phyloP scores from a whole-genome alignment of 2,797 vertebrate species.

The Aselliscus stoliczkanus region DNA sequence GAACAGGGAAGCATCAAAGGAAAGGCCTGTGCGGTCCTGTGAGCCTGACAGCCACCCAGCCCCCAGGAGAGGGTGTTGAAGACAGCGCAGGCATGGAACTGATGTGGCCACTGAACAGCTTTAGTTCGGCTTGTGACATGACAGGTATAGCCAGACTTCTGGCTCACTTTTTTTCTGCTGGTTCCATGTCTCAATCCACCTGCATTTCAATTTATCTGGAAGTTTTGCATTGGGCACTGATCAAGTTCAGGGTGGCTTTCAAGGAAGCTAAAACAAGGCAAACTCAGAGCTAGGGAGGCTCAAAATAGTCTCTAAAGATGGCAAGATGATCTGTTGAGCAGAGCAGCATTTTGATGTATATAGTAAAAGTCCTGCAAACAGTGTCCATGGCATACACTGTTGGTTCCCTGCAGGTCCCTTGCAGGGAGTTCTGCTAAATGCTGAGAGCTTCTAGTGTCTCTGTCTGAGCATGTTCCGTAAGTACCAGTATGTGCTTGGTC shows the following conservation, averaged over 20 bases:
- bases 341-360: neutral
- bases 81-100: constrained; percentile 35
- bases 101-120: neutral
- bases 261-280: neutral
- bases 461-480: neutral
- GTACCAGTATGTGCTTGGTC: too few relatives aligned
- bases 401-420: neutral
- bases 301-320: neutral
- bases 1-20: constrained; percentile 80
- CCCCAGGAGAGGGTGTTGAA: constrained; percentile 56
- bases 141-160: neutral
- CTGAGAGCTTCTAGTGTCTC: neutral
- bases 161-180: neutral
- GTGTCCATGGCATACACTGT: neutral
- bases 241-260: neutral
- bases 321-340: neutral
- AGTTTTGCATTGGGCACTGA: neutral
- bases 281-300: neutral
- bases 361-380: neutral
- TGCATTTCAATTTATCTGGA: neutral
- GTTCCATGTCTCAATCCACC: neutral
- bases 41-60: constrained; percentile 63
- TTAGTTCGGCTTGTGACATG: neutral
- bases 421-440: neutral
- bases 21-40: constrained; percentile 69